Evolutionary conservation across 1,140 invertebrate genomes (phyloP).

Genomic region (Catajapyx aquilonaris): DNA sequence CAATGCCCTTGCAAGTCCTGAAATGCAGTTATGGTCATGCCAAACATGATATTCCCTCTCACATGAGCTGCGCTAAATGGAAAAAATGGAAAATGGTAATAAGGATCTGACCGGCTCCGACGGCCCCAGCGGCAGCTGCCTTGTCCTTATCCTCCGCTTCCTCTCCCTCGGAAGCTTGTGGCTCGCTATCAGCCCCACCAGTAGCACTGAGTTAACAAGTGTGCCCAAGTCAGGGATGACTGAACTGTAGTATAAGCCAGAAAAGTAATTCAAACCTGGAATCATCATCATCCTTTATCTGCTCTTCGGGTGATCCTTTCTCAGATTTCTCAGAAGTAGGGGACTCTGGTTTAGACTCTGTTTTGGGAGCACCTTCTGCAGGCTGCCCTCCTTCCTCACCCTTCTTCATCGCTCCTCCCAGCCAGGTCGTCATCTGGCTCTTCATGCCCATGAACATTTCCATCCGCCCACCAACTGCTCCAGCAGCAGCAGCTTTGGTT

Average conservation of each 20-base stretch:
- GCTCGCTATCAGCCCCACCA: not conserved
- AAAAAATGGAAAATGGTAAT: too few species aligned
- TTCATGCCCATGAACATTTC: conserved; percentile 64
- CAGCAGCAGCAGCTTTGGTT: conserved; percentile 36
- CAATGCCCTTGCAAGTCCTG: too few species aligned
- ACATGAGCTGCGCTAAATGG: too few species aligned
- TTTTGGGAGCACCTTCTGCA: conserved; percentile 3
- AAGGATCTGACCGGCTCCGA: not conserved
- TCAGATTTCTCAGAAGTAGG: conserved; percentile 23
- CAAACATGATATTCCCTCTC: too few species aligned
- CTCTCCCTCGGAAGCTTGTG: not conserved
- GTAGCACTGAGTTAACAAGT: not conserved
- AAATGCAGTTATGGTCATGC: too few species aligned
- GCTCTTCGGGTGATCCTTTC: conserved; percentile 23
- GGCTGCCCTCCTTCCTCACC: not conserved
- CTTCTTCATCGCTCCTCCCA: conserved; percentile 28
- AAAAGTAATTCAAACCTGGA: conserved; percentile 29
- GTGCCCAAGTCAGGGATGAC: not conserved
- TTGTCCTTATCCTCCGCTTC: not conserved
- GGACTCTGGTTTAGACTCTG: conserved; percentile 14
- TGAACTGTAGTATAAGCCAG: not conserved
- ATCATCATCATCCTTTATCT: conserved; percentile 60
- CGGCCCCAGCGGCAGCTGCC: not conserved
- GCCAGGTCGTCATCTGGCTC: conserved; percentile 55
- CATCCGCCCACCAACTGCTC: conserved; percentile 44